phyloP scores from a whole-genome alignment of 2,113 vertebrate genomes.

The Phylloscopus trochilus region DNA sequence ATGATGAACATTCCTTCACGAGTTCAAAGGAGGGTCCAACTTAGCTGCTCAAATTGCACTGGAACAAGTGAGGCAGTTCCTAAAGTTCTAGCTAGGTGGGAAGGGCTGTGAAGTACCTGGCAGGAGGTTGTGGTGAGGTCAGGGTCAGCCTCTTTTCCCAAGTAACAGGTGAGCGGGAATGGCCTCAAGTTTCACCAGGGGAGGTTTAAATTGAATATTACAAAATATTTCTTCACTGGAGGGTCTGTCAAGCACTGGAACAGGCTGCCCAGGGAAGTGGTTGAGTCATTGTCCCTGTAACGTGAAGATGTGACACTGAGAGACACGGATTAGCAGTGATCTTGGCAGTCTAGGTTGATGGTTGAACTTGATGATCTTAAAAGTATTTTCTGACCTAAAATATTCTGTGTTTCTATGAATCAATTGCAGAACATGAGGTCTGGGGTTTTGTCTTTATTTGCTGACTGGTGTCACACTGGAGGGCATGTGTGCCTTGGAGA shows the following conservation, averaged over 20 bases:
- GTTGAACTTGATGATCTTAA: not conserved
- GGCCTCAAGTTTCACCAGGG: not conserved
- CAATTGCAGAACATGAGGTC: not conserved
- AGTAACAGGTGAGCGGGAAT: not conserved
- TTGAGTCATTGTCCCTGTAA: not conserved
- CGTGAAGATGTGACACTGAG: rapidly evolving
- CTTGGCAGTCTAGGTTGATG: not conserved
- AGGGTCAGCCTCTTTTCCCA: not conserved
- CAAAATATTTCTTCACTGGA: not conserved
- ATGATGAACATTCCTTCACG: not conserved
- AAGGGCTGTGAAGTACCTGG: not conserved
- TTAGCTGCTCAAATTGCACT: not conserved
- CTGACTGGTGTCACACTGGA: not conserved
- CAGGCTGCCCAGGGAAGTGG: not conserved
- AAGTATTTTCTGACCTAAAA: not conserved
- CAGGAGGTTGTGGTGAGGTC: rapidly evolving
- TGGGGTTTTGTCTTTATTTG: not conserved
- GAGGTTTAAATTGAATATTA: not conserved
- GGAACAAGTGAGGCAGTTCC: not conserved
- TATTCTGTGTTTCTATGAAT: not conserved
- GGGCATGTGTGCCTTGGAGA: not conserved
- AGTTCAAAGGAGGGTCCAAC: not conserved
- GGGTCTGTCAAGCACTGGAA: not conserved
- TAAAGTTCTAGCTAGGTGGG: not conserved
- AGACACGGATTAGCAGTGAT: not conserved